Conservation (phyloP, 2,113 vertebrate species). For the Scytalopus superciliaris region DNA sequence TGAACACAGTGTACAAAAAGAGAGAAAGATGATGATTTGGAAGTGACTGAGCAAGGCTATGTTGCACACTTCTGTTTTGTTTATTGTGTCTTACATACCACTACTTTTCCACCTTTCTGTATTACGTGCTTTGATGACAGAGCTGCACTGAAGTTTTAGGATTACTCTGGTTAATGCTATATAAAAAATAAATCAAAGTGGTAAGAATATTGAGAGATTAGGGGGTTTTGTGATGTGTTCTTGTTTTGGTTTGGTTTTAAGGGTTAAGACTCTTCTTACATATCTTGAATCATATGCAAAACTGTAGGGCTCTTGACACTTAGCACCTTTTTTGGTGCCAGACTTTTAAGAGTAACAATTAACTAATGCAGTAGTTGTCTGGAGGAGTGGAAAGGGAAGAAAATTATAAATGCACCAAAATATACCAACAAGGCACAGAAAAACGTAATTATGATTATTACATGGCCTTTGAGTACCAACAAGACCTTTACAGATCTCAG, state of each 20-base stretch:
- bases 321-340: background rate
- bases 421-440: background rate
- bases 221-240: background rate
- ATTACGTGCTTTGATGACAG: background rate
- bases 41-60: background rate
- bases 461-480: background rate
- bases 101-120: background rate
- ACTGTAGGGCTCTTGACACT: background rate
- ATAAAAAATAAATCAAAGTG: background rate
- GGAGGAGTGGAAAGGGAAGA: background rate
- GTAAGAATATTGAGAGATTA: background rate
- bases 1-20: background rate
- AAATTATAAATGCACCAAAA: background rate
- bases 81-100: background rate
- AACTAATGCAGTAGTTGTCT: background rate
- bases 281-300: background rate
- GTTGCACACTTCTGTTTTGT: background rate
- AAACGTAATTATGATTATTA: background rate
- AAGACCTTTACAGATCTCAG: background rate
- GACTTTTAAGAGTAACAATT: background rate
- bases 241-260: background rate
- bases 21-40: background rate
- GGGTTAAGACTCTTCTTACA: background rate
- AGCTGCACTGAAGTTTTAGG: background rate
- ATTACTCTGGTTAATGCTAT: background rate